phyloP scores from a whole-genome alignment of 2,888 invertebrate species.

The Tanytarsus gracilentus region DNA sequence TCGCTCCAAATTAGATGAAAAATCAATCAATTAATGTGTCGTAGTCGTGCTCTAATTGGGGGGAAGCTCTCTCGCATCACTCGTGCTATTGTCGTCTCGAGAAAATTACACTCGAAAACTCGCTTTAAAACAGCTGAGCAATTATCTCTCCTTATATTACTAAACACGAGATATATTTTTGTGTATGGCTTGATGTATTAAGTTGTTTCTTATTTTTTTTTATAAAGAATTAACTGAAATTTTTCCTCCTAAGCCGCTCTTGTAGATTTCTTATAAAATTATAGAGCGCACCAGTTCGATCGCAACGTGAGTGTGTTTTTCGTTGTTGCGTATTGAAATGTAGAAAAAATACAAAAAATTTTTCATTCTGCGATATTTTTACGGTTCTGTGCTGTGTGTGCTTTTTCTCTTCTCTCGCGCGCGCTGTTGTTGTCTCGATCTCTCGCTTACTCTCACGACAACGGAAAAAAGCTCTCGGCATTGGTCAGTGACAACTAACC shows the following conservation, averaged over 20 bases:
- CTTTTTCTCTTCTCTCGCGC: constrained; percentile 15
- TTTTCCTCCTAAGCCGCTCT: not conserved
- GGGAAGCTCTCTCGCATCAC: constrained; percentile 5
- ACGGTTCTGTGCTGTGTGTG: constrained; percentile 9
- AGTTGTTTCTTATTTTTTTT: not conserved
- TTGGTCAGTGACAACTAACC: not conserved
- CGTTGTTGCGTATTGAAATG: constrained; percentile 29
- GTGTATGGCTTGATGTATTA: not conserved
- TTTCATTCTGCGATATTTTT: constrained; percentile 27
- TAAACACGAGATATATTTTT: too few relatives aligned
- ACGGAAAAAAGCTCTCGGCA: not conserved
- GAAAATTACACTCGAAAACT: not conserved
- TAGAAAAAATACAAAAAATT: constrained; percentile 27
- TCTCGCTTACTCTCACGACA: constrained; percentile 9
- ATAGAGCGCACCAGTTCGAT: constrained; percentile 2
- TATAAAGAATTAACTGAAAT: not conserved
- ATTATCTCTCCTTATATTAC: too few relatives aligned
- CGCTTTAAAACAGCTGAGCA: constrained; percentile 22
- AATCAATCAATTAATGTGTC: constrained; percentile 24
- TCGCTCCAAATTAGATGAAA: constrained; percentile 12
- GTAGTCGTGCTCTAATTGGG: constrained; percentile 16
- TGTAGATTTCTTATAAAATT: not conserved
- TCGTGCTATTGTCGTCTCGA: too few relatives aligned
- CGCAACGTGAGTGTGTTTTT: constrained; percentile 23
- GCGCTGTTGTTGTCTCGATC: constrained; percentile 9